These are phyloP conservation scores for Heliconius cydno DNA, from an alignment of 2,888 invertebrate species.

Conservation along the genomic window DNA sequence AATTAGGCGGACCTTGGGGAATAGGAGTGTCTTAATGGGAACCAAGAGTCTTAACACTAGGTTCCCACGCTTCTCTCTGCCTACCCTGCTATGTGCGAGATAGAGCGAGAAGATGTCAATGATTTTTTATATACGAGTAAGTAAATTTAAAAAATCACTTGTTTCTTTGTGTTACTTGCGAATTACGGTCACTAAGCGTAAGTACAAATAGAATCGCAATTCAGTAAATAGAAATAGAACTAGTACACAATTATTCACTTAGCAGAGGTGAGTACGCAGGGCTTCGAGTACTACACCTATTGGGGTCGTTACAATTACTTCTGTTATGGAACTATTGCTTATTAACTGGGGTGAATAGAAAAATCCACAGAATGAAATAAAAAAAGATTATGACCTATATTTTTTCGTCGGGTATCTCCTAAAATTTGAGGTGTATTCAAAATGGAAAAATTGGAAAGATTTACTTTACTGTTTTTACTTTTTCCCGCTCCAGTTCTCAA, in stretches of 20 bases:
- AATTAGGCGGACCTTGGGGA: too few relatives aligned
- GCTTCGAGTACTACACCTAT: constrained; percentile 22
- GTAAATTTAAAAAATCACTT: too few relatives aligned
- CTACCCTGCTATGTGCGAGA: too few relatives aligned
- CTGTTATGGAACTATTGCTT: background rate
- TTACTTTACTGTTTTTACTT: too few relatives aligned
- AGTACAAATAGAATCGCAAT: background rate
- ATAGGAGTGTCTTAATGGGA: too few relatives aligned
- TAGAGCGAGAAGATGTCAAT: too few relatives aligned
- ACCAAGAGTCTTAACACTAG: too few relatives aligned
- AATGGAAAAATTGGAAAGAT: background rate
- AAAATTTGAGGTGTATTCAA: background rate
- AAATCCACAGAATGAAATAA: background rate
- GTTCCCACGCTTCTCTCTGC: too few relatives aligned
- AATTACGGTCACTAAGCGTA: background rate
- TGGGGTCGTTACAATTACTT: constrained; percentile 11
- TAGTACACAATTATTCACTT: constrained; percentile 20
- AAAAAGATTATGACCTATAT: background rate
- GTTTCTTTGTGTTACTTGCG: background rate
- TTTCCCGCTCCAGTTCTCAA: too few relatives aligned
- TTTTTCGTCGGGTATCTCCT: background rate
- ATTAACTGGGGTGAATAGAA: background rate
- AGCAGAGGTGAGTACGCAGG: constrained; percentile 16
- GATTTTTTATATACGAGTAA: too few relatives aligned
- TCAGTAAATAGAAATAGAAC: constrained; percentile 11